Conservation (phyloP, 2,113 vertebrate species). For the Alces alces region DNA sequence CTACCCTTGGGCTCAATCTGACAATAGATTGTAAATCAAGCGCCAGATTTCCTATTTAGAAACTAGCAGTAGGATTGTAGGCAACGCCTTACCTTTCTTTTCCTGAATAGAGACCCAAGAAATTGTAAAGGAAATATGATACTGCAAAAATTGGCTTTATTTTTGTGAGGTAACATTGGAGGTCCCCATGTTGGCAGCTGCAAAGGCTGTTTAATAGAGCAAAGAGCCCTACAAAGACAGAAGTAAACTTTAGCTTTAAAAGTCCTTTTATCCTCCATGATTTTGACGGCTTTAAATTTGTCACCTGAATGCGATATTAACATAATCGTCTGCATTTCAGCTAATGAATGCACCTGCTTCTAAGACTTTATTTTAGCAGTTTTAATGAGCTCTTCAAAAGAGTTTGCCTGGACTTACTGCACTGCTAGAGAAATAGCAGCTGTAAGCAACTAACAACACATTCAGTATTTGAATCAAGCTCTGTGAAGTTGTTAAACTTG, state of each 20-base stretch:
- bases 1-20: neutral
- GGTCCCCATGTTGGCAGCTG: conserved; percentile 29
- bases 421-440: conserved; percentile 60
- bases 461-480: conserved; percentile 55
- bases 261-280: conserved; percentile 66
- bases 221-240: conserved; percentile 35
- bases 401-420: conserved; percentile 60
- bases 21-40: neutral
- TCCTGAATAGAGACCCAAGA: conserved; percentile 12
- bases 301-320: conserved; percentile 73
- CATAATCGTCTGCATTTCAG: conserved; percentile 66
- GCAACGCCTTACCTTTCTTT: conserved; percentile 13
- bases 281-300: conserved; percentile 66
- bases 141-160: conserved; percentile 15
- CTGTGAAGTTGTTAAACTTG: conserved; percentile 53
- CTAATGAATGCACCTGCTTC: conserved; percentile 76
- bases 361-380: conserved; percentile 70
- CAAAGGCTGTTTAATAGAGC: conserved; percentile 14
- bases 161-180: neutral
- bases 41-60: neutral
- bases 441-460: conserved; percentile 66
- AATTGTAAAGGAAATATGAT: neutral
- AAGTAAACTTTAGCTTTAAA: conserved; percentile 60
- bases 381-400: conserved; percentile 75
- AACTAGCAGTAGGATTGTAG: neutral